Evolutionary conservation across 64 coral and sea anemone species (phyloP), one percentile per base, ranked within the genome.

Genomic region (Montipora sp.): DNA sequence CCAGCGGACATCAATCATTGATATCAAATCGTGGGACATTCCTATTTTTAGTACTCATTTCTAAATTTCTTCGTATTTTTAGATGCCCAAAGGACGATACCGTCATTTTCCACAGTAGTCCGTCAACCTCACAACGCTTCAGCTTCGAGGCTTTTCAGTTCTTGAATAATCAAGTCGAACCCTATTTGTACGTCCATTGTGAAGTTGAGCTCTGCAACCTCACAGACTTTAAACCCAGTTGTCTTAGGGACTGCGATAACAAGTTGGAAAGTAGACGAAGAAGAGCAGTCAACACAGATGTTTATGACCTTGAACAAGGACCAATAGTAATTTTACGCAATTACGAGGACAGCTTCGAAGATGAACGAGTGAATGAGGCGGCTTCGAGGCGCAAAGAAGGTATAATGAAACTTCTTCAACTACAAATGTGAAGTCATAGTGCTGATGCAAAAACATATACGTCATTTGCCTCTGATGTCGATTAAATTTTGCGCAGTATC

Each of bases 131-230:
- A 19, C 83, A 91, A 47, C 88, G 95, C 7, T 97, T 97, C 67
- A 97, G 95, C 78, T 91, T 97, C 72, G 67, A 77, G 24, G 88
- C 92, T 1, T 97, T 97, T 89, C 83, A 97, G 78, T 97, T 97
- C 73, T 27, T 94, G 3, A 87, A 84, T 44, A 87, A 89, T 51
- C 75, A 71, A 8, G 84, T 88, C 49, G 84, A 81, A 19, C 92
- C 95, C 1, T 94, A 88, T 22, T 73, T 97, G 2, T 97, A 90
- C 67, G 82, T 97, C 22, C 95, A 97, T 48, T 97, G 95, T 71
- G 93, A 88, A 51, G 95, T 97, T 13, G 20, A 81, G 21, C 77
- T 97, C 14, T 97, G 95, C 71, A 97, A 97, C 50, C 59, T 90
- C 3, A 87, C 89, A 16, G 95, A 97, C 23, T 63, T 15, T 36